Evolutionary conservation across 2,113 vertebrate species (phyloP), one percentile per base, ranked within the genome.

Genomic region (Halichoeres trimaculatus): DNA sequence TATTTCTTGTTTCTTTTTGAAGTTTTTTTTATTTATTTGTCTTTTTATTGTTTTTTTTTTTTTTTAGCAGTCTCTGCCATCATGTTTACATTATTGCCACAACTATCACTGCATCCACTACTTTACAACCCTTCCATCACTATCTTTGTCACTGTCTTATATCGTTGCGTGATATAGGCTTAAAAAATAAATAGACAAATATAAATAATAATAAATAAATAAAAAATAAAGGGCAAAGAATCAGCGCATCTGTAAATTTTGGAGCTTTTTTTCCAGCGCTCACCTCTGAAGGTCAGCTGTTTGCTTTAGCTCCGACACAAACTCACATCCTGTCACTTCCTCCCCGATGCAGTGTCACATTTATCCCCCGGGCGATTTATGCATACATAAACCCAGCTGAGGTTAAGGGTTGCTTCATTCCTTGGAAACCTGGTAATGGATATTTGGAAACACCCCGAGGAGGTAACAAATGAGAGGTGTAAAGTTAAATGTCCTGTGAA

Each of bases 401-500:
- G 93, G 92, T 93, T 90, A 93, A 92, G 89, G 91, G 85, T 90
- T 85, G 85, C 85, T 77, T 76, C 87, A 70, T 86, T 88, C 84
- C 80, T 71, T 51, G 52, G 87, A 71, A 90, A 90, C 88, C 87
- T 83, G 60, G 89, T 95, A 94, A 94, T 92, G 91, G 93, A 81
- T 90, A 82, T 93, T 84, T 85, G 85, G 85, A 91, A 93, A 93
- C 87, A 57, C 91, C 85, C 82, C 58, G 77, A 86, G 90, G 90
- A 87, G 85, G 89, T 91, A 93, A 92, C 92, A 91, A 94, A 95
- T 90, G 87, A 94, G 86, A 88, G 82, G 86, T 86, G 85, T 95
- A 85, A 95, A 95, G 91, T 92, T 91, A 92, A 94, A 94, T 89
- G 92, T 91, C 85, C 94, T 91, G 92, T 95, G 92, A 95, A 96